Evolutionary conservation across 2,797 vertebrate species (phyloP).

Genomic region (Danio kyathit): DNA sequence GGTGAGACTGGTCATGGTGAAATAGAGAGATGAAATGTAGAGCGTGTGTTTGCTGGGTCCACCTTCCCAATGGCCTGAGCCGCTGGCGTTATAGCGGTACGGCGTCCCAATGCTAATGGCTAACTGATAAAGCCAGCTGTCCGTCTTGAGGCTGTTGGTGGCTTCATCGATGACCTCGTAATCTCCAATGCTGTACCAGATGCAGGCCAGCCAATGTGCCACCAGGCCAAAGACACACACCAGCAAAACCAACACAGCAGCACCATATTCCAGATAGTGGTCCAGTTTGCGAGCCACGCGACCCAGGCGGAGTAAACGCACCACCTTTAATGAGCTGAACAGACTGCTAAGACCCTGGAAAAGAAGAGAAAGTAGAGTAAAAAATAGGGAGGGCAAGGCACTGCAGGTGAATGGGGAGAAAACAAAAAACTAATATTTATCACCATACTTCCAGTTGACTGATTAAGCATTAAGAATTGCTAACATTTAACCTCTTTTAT

Average conservation of each 20-base stretch:
- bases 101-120: constrained; percentile 88
- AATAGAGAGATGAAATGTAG: constrained; percentile 92
- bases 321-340: constrained; percentile 91
- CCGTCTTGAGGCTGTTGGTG: constrained; percentile 88
- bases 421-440: too few relatives aligned
- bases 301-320: constrained; percentile 86
- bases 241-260: constrained; percentile 87
- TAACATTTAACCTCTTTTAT: too few relatives aligned
- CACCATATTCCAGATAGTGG: constrained; percentile 89
- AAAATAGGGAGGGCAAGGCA: not conserved
- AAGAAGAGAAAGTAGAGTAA: not conserved
- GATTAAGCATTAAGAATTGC: too few relatives aligned
- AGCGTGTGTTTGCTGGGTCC: constrained; percentile 88
- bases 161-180: constrained; percentile 88
- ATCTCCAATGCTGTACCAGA: constrained; percentile 92
- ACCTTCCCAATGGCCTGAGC: constrained; percentile 85
- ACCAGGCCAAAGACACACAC: constrained; percentile 90
- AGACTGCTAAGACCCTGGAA: constrained; percentile 89
- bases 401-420: too few relatives aligned
- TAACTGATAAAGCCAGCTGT: constrained; percentile 90
- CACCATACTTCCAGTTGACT: too few relatives aligned
- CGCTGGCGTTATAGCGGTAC: constrained; percentile 86
- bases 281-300: constrained; percentile 89
- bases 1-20: constrained; percentile 91
- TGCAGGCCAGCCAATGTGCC: constrained; percentile 91